phyloP scores from a whole-genome alignment of 2,113 vertebrate genomes.

The Seriola rivoliana region DNA sequence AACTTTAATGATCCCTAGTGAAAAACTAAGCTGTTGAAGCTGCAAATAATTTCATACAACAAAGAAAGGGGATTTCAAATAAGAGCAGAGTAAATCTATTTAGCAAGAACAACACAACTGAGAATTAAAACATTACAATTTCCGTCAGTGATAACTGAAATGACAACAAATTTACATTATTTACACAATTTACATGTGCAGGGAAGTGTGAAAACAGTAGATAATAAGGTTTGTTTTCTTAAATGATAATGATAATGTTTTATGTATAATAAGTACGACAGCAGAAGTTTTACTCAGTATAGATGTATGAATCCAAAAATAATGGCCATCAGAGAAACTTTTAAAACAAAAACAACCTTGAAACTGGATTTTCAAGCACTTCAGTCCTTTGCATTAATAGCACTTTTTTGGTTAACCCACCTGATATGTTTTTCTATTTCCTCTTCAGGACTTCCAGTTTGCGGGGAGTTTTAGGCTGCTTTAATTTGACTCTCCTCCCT shows the following conservation, averaged over 20 bases:
- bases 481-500: constrained; percentile 51
- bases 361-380: background rate
- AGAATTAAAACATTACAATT: constrained; percentile 8
- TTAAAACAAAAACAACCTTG: background rate
- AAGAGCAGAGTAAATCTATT: constrained; percentile 40
- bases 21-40: constrained; percentile 23
- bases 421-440: constrained; percentile 51
- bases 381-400: constrained; percentile 16
- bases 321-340: background rate
- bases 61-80: constrained; percentile 38
- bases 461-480: constrained; percentile 9
- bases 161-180: background rate
- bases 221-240: background rate
- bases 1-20: constrained; percentile 37
- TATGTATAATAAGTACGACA: too few species aligned
- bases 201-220: constrained; percentile 31
- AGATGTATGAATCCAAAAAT: background rate
- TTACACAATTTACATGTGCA: background rate
- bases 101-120: constrained; percentile 18
- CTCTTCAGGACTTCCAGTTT: constrained; percentile 50
- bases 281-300: background rate
- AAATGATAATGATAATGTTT: background rate
- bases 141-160: background rate
- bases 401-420: constrained; percentile 36
- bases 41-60: constrained; percentile 38